Conservation (phyloP, 2,888 invertebrate genomes). For the Lydus trimaculatus region DNA sequence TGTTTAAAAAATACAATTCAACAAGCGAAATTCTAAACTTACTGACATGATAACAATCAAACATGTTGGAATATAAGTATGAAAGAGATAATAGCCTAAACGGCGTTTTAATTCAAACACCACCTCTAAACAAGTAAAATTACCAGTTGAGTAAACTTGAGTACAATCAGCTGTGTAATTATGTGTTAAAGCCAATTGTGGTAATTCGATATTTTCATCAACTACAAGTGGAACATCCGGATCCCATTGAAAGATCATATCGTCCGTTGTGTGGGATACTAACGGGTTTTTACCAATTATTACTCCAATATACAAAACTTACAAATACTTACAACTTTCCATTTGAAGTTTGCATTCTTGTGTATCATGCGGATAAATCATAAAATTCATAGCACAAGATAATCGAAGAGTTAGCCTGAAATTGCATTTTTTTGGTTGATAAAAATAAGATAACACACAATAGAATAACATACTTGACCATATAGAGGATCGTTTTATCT, state of each 20-base stretch:
- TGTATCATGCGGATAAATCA: conserved; percentile 93
- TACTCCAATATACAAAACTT: not conserved
- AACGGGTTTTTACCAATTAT: conserved; percentile 44
- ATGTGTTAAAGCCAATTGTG: conserved; percentile 84
- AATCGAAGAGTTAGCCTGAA: conserved; percentile 79
- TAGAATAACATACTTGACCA: conserved; percentile 74
- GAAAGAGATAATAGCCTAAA: conserved; percentile 90
- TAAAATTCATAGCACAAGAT: conserved; percentile 94
- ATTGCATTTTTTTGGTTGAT: conserved; percentile 24
- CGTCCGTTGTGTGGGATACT: conserved; percentile 95
- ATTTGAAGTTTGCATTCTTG: conserved; percentile 94
- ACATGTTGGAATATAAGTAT: conserved; percentile 93
- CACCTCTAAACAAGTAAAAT: conserved; percentile 91
- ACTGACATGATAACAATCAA: conserved; percentile 95
- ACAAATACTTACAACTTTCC: conserved; percentile 84
- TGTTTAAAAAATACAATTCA: too few species aligned
- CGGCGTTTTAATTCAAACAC: conserved; percentile 88
- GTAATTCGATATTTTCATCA: conserved; percentile 88
- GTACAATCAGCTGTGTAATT: conserved; percentile 91
- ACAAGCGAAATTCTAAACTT: conserved; percentile 56
- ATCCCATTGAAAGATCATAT: conserved; percentile 94
- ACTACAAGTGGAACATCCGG: conserved; percentile 88
- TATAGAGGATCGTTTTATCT: conserved; percentile 84
- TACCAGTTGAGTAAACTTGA: conserved; percentile 92
- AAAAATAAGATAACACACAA: conserved; percentile 3